phyloP scores from a whole-genome alignment of 2,797 vertebrate species.

The Enteromius paludinosus region DNA sequence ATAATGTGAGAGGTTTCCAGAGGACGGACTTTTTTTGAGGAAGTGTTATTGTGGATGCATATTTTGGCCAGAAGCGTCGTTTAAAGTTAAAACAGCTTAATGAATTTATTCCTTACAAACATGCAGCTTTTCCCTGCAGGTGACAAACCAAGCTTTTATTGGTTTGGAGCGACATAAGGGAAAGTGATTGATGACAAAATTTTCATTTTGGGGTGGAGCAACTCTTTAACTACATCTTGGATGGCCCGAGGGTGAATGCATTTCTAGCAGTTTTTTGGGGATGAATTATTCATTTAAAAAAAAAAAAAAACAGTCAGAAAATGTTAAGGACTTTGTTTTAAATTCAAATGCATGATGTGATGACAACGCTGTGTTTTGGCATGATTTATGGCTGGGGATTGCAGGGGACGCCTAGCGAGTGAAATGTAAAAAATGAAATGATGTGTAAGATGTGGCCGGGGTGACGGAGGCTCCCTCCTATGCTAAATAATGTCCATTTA shows the following conservation, averaged over 20 bases:
- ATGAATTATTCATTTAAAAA: neutral
- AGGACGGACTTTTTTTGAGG: neutral
- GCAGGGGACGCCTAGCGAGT: slow-evolving; percentile 10
- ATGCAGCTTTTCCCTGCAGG: neutral
- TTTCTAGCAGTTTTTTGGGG: neutral
- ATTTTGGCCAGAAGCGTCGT: neutral
- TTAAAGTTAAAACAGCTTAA: neutral
- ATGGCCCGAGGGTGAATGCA: neutral
- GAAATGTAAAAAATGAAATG: slow-evolving; percentile 35
- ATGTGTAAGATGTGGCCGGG: slow-evolving; percentile 24
- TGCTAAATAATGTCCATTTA: slow-evolving; percentile 48
- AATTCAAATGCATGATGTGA: slow-evolving; percentile 7
- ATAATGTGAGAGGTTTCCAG: neutral
- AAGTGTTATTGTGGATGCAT: neutral
- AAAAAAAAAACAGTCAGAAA: neutral
- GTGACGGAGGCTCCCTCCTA: slow-evolving; percentile 27
- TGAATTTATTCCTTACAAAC: neutral
- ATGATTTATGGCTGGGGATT: slow-evolving; percentile 33
- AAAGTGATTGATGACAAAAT: too few relatives aligned
- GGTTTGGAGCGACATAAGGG: too few relatives aligned
- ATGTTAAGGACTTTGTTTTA: slow-evolving; percentile 10
- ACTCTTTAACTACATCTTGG: neutral
- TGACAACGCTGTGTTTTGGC: neutral
- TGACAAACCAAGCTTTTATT: too few relatives aligned
- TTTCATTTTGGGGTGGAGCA: too few relatives aligned